Percentiles rank a stretch among this genome's conserved stretches.
phyloP scores from a whole-genome alignment of 2,888 invertebrate genomes.

The Drosophila testacea region DNA sequence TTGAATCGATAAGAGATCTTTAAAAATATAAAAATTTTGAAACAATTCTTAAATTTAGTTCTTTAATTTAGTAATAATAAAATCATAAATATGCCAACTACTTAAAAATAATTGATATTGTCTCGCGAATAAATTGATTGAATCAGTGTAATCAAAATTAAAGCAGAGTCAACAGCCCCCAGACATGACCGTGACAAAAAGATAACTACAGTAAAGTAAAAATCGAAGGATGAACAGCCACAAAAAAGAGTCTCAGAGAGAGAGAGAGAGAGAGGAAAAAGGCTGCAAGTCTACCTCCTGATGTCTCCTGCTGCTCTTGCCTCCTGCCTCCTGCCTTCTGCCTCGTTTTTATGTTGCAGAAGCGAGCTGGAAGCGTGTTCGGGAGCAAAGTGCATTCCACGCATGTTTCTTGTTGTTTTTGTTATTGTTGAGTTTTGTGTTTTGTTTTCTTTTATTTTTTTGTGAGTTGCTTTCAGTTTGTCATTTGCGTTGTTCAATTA shows the following conservation, averaged over 20 bases:
- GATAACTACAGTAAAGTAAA: not conserved
- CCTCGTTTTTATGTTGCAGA: constrained; percentile 6
- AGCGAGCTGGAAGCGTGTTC: constrained; percentile 71
- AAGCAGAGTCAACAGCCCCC: constrained; percentile 47
- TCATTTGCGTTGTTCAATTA: constrained; percentile 81
- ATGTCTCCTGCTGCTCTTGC: constrained; percentile 7
- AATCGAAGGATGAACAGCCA: constrained; percentile 49
- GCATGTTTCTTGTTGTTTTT: constrained; percentile 41
- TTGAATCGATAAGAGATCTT: too few relatives aligned
- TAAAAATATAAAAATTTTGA: too few relatives aligned
- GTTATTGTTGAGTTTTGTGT: constrained; percentile 20
- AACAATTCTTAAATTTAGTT: too few relatives aligned
- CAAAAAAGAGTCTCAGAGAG: constrained; percentile 3
- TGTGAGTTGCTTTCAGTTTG: constrained; percentile 58
- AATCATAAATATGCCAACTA: too few relatives aligned
- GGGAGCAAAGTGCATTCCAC: constrained; percentile 72
- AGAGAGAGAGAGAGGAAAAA: constrained; percentile 18
- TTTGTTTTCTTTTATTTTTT: constrained; percentile 25
- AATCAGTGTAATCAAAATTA: constrained; percentile 31
- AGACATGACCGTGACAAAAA: constrained; percentile 65
- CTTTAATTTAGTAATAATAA: too few relatives aligned
- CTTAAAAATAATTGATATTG: not conserved
- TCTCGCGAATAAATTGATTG: constrained; percentile 2
- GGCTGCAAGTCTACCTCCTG: constrained; percentile 18
- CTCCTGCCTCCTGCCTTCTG: constrained; percentile 7